These are phyloP conservation scores for Anableps anableps DNA, from an alignment of 2,797 vertebrate genomes.

Conservation along the genomic window DNA sequence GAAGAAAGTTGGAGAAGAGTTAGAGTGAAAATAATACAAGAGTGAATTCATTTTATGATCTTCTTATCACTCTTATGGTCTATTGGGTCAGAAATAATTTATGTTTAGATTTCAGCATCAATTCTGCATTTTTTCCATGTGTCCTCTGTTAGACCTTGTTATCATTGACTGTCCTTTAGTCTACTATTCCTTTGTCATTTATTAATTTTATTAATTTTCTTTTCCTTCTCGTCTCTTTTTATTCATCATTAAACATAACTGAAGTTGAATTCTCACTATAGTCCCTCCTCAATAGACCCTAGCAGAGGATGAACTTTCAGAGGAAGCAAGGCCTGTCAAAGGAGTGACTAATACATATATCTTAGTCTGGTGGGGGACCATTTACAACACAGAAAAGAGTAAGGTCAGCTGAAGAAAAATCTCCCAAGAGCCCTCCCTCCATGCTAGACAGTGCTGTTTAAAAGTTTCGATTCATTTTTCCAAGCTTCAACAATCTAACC, in stretches of 20 bases:
- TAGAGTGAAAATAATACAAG: not conserved
- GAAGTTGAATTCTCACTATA: not conserved
- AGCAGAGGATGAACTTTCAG: not conserved
- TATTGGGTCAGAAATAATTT: not conserved
- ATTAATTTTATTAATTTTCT: not conserved
- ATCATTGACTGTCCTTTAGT: not conserved
- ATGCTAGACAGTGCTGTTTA: not conserved
- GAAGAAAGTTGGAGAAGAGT: not conserved
- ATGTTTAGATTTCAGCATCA: not conserved
- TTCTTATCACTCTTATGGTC: not conserved
- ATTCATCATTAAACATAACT: not conserved
- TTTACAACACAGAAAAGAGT: not conserved
- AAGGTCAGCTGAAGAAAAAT: not conserved
- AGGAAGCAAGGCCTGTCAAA: not conserved
- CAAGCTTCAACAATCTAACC: not conserved
- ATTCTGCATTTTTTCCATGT: too few species aligned
- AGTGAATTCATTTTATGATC: conserved; percentile 9
- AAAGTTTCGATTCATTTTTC: not conserved
- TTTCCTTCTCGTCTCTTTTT: not conserved
- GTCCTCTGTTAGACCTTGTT: too few species aligned
- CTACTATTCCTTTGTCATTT: not conserved
- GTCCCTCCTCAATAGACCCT: not conserved
- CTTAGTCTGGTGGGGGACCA: not conserved
- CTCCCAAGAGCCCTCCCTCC: not conserved
- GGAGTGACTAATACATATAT: not conserved